Conservation (phyloP, 1,140 invertebrate species). For the Drosophila parabipectinata region DNA sequence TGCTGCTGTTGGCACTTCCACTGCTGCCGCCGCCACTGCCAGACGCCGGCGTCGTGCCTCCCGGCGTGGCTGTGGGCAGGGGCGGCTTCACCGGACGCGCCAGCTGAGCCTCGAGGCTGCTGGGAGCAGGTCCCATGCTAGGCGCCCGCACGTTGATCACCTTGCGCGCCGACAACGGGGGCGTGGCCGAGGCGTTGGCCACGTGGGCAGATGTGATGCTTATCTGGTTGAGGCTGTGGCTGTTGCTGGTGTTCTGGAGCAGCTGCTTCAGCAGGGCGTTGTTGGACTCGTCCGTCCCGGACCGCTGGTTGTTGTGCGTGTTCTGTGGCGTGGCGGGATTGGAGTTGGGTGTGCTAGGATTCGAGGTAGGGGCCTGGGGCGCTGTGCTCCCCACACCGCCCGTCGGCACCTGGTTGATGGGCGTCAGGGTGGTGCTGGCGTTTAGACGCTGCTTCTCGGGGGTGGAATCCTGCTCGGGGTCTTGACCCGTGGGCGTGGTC, state of each 20-base stretch:
- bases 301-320: constrained; percentile 75
- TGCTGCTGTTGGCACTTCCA: constrained; percentile 9
- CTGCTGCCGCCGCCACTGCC: constrained; percentile 28
- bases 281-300: constrained; percentile 91
- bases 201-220: constrained; percentile 54
- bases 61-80: constrained; percentile 71
- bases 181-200: constrained; percentile 39
- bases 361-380: constrained; percentile 1
- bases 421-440: constrained; percentile 19
- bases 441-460: constrained; percentile 31
- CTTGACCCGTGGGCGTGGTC: neutral
- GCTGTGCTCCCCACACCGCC: neutral
- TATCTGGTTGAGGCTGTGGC: constrained; percentile 83
- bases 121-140: constrained; percentile 87
- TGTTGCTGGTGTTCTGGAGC: constrained; percentile 92
- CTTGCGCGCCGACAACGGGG: constrained; percentile 84
- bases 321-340: neutral
- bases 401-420: constrained; percentile 9
- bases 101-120: constrained; percentile 90
- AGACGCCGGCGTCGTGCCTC: neutral
- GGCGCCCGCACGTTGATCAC: constrained; percentile 85
- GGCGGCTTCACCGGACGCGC: constrained; percentile 89
- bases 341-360: neutral
- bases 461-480: constrained; percentile 20
- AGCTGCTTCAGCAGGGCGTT: constrained; percentile 96